Evolutionary conservation across 2,797 vertebrate genomes (phyloP).

Genomic region (Cirrhinus molitorella): DNA sequence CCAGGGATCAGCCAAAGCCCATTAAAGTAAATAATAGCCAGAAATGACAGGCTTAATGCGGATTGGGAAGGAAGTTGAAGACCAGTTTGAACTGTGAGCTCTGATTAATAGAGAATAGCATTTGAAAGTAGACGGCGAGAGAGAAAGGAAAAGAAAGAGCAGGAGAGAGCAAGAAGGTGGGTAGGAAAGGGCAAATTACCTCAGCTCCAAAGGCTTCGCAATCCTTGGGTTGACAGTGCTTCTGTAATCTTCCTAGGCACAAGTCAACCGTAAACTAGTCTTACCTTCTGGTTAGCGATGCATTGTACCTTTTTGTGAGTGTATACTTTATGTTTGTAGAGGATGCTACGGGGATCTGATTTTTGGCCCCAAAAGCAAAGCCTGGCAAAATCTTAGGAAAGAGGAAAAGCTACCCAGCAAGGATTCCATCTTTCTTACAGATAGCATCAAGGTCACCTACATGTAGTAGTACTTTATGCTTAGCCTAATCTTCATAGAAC

Average conservation of each 20-base stretch:
- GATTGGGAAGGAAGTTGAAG: slow-evolving; percentile 99
- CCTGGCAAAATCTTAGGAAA: slow-evolving; percentile 73
- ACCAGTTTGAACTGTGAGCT: slow-evolving; percentile 97
- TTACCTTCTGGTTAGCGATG: slow-evolving; percentile 83
- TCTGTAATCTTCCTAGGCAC: slow-evolving; percentile 93
- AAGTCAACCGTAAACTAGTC: slow-evolving; percentile 95
- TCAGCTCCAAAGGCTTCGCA: slow-evolving; percentile 97
- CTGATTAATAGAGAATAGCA: slow-evolving; percentile 99
- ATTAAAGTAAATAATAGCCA: slow-evolving; percentile 99
- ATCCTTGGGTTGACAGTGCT: slow-evolving; percentile 95
- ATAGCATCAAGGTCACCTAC: slow-evolving; percentile 50
- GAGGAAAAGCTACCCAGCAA: slow-evolving; percentile 34
- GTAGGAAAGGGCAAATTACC: slow-evolving; percentile 83
- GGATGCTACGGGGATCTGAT: slow-evolving; percentile 10
- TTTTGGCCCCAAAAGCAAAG: slow-evolving; percentile 9
- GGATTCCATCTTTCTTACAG: slow-evolving; percentile 35
- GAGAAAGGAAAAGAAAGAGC: slow-evolving; percentile 58
- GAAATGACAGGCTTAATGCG: slow-evolving; percentile 99
- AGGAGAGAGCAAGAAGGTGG: slow-evolving; percentile 58
- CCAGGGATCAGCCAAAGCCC: slow-evolving; percentile 99
- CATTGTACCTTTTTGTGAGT: background rate
- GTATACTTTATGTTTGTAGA: background rate
- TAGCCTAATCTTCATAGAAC: slow-evolving; percentile 41
- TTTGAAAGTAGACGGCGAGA: slow-evolving; percentile 89
- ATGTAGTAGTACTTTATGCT: slow-evolving; percentile 36